Evolutionary conservation across 2,113 vertebrate genomes (phyloP).

Genomic region (Eulacestoma nigropectus): DNA sequence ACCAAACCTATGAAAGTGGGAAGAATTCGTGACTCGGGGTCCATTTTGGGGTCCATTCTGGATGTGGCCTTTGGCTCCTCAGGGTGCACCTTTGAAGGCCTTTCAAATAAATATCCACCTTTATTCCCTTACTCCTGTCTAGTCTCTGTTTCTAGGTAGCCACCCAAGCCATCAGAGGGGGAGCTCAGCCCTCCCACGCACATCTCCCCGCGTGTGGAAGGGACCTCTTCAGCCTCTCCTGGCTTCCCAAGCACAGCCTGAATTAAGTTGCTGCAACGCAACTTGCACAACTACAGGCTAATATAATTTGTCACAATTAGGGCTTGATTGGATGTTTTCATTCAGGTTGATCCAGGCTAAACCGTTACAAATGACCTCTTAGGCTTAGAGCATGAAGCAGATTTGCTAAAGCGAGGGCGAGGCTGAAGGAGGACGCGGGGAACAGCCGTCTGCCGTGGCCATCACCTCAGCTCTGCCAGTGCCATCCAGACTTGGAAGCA

Average conservation of each 20-base stretch:
- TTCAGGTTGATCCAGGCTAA: background rate
- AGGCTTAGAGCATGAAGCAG: background rate
- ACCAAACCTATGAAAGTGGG: no score
- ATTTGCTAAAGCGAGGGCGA: background rate
- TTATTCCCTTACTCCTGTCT: no score
- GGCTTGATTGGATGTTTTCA: conserved; percentile 48
- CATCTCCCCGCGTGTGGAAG: fast-evolving
- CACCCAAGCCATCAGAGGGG: no score
- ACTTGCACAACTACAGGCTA: conserved; percentile 16
- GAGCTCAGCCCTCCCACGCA: background rate
- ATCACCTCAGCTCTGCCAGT: background rate
- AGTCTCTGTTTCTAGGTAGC: no score
- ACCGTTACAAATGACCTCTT: conserved; percentile 24
- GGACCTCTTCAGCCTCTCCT: background rate
- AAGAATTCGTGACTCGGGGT: no score
- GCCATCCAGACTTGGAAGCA: fast-evolving
- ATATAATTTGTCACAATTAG: conserved; percentile 60
- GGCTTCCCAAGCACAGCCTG: background rate
- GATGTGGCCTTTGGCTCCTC: no score
- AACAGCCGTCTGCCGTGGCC: fast-evolving
- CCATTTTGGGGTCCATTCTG: no score
- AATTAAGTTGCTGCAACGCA: background rate
- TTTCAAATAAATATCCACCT: no score
- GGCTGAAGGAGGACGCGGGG: background rate
- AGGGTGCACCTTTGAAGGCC: no score